Base-by-base conservation (phyloP, 2,888 invertebrate genomes). In the Eilema griseolum region DNA sequence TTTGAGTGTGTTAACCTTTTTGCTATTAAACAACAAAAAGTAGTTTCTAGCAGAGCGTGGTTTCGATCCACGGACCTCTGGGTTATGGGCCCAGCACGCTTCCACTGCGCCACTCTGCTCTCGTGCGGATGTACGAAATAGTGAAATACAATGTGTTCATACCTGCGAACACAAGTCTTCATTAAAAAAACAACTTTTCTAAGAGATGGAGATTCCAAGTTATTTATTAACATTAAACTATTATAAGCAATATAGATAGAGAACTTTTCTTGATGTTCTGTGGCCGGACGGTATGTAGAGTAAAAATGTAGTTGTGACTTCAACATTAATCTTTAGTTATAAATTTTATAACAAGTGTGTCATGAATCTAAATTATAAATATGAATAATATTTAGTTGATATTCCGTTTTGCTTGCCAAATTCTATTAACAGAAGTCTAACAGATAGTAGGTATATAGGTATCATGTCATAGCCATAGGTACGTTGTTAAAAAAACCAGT, bases 21-120 rank as follows among this genome's bases (percentile, higher is more conserved):
- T 1, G 1, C 12, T 24, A 28, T 5, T 26, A 23, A 33, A 26
- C 41, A 63, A n/a, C 65, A 77, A 78, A 81, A 83, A 82, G 72
- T 20, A 1, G 5, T 23, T 68, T 33, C 14, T 96, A 96, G 96
- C 96, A 96, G 96, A 96, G 97, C 97, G 97, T 97, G 97, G 97
- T 97, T 97, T 97, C 97, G 97, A 97, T 97, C 97, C 97, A 97
- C 97, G 97, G 97, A 97, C 97, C 97, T 97, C 97, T 97, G 97
- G 97, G 97, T 97, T 97, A 97, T 97, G 97, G 97, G 97, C 97
- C 97, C 97, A 97, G 97, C 97, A 97, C 97, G 97, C 97, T 96
- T 97, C 97, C 97, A 96, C 97, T 97, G 97, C 97, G 97, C 97
- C 97, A 97, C 97, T 97, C 97, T 97, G 97, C 97, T 97, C 86